Evolutionary conservation across 2,113 vertebrate species (phyloP), one percentile per base, ranked within the genome.

Genomic region (Passer domesticus): DNA sequence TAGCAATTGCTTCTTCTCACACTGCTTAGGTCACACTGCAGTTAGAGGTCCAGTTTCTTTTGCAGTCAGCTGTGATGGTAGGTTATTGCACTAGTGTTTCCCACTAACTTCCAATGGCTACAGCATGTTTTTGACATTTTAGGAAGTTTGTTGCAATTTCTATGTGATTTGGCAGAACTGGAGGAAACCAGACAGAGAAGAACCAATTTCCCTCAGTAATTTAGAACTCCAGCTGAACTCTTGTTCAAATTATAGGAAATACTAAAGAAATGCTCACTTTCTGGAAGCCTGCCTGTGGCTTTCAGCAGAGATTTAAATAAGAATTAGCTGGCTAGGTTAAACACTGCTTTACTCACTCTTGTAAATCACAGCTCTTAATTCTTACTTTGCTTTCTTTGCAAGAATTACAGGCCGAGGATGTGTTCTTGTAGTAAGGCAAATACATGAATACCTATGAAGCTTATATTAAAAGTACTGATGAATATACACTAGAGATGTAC

Each of bases 251-350:
- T 43, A n/a, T 79, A 73, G 62, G n/a, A 84, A 89, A 68, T 55
- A 39, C 47, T 68, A 82, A 76, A 93, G 87, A 87, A 78, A 96
- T 62, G 58, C 49, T 89, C 83, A n/a, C 18, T 58, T 58, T 58
- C 56, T 93, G 90, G 87, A 89, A 96, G 74, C 9, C 49, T 85
- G 84, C 90, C 92, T 72, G 66, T 30, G 24, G 49, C 24, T 95
- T 94, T 95, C 81, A 91, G 74, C 81, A 79, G 58, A 79, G 37
- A 75, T 94, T 87, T 89, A 87, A 84, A 84, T 77, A 68, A 87
- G 66, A 91, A 84, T 94, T 89, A 89, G 35, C 62, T 60, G 87
- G 30, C 70, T 92, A 87, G 62, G 78, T 76, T 90, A 82, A 95
- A 89, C 44, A 79, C 27, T 1, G 3, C 24, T 58, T 91, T 82